phyloP scores from a whole-genome alignment of 2,888 invertebrate genomes.

The Brachyptera risi region DNA sequence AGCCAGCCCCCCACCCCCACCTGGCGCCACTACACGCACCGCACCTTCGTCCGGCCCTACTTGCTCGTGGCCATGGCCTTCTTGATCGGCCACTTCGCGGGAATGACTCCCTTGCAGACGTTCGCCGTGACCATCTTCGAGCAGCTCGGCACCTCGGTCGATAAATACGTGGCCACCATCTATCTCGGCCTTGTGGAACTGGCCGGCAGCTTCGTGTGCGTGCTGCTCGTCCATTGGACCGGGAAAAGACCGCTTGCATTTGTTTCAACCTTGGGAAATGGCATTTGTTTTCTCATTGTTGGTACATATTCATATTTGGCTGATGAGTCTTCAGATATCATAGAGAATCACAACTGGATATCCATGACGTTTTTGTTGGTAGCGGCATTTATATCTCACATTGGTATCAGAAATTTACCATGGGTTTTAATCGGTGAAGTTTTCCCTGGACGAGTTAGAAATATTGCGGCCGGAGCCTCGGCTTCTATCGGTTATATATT shows the following conservation, averaged over 20 bases:
- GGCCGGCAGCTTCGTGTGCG: constrained; percentile 59
- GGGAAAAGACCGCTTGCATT: constrained; percentile 69
- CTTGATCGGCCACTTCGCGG: constrained; percentile 70
- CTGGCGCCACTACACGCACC: constrained; percentile 31
- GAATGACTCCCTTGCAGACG: constrained; percentile 63
- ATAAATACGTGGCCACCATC: constrained; percentile 71
- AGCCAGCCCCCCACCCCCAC: neutral
- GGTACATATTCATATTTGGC: constrained; percentile 52
- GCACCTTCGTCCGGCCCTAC: constrained; percentile 65
- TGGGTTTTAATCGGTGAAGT: constrained; percentile 80
- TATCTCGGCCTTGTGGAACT: constrained; percentile 67
- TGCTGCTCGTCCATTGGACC: constrained; percentile 62
- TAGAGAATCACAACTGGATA: constrained; percentile 52
- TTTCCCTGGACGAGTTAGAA: constrained; percentile 62
- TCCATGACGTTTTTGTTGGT: constrained; percentile 62
- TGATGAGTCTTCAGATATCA: constrained; percentile 30
- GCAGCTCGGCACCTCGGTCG: constrained; percentile 64
- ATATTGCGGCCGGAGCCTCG: constrained; percentile 67
- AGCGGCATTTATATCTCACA: constrained; percentile 64
- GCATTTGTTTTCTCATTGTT: constrained; percentile 58
- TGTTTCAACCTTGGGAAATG: constrained; percentile 62
- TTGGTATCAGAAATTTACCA: constrained; percentile 66
- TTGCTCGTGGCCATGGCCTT: constrained; percentile 61
- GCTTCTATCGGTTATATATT: constrained; percentile 72
- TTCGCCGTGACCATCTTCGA: constrained; percentile 53